phyloP scores from a whole-genome alignment of 2,888 invertebrate species.

The Furcula furcula region DNA sequence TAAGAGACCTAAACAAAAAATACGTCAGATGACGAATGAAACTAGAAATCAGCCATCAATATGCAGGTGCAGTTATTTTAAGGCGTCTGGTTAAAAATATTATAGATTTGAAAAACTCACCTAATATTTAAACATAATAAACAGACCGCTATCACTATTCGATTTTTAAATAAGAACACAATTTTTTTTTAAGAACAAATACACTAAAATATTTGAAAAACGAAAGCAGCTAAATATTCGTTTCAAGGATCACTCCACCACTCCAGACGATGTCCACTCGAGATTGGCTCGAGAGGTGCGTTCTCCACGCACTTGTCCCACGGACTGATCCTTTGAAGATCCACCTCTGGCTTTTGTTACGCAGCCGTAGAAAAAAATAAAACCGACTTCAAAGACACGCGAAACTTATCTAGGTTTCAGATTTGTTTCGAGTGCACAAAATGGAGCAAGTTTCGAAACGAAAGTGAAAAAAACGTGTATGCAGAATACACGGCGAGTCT shows the following conservation, averaged over 20 bases:
- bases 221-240: neutral
- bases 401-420: slow-evolving; percentile 10
- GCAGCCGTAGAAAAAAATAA: slow-evolving; percentile 14
- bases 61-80: no score
- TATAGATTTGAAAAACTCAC: neutral
- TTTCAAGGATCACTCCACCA: slow-evolving; percentile 7
- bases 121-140: neutral
- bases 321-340: slow-evolving; percentile 27
- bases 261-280: slow-evolving; percentile 25
- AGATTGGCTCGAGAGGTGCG: slow-evolving; percentile 26
- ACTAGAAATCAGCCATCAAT: no score
- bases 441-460: neutral
- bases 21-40: no score
- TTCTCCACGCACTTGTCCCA: slow-evolving; percentile 20
- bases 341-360: slow-evolving; percentile 15
- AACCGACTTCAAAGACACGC: slow-evolving; percentile 18
- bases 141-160: neutral
- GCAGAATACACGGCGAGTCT: no score
- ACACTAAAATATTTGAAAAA: neutral
- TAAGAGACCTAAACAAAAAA: no score
- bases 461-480: no score
- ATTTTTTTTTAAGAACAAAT: neutral
- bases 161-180: neutral
- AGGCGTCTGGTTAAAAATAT: no score
- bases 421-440: slow-evolving; percentile 11